Conservation (phyloP, 2,888 invertebrate species). For the Hyalella azteca region DNA sequence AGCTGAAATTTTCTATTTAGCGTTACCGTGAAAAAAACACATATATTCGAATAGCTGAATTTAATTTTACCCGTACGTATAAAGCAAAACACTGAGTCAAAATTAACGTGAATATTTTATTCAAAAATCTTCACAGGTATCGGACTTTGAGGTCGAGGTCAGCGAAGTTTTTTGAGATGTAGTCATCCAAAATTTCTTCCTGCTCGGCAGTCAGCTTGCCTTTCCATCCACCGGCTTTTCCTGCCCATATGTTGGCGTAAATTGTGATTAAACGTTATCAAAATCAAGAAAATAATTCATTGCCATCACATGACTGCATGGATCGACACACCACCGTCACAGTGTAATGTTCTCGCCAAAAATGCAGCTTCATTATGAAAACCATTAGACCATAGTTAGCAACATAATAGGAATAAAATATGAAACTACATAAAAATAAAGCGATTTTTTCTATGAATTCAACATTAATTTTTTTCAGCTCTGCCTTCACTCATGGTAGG, state of each 20-base stretch:
- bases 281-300: neutral
- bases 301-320: neutral
- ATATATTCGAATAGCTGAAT: too few species aligned
- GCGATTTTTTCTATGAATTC: too few species aligned
- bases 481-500: too few species aligned
- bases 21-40: too few species aligned
- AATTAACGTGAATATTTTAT: too few species aligned
- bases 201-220: slow-evolving; percentile 30
- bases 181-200: neutral
- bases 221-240: slow-evolving; percentile 26
- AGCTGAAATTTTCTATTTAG: too few species aligned
- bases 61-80: too few species aligned
- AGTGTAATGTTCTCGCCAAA: neutral
- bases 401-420: neutral
- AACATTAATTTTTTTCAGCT: too few species aligned
- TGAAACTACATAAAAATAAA: neutral
- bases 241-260: neutral
- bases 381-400: neutral
- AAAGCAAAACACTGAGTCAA: too few species aligned
- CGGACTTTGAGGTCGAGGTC: neutral
- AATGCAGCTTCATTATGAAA: too few species aligned
- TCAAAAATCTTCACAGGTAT: neutral
- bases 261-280: neutral
- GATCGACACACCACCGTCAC: neutral
- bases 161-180: neutral